Evolutionary conservation across 1,140 invertebrate species (phyloP).

Genomic region (Drosophila fuyamai): DNA sequence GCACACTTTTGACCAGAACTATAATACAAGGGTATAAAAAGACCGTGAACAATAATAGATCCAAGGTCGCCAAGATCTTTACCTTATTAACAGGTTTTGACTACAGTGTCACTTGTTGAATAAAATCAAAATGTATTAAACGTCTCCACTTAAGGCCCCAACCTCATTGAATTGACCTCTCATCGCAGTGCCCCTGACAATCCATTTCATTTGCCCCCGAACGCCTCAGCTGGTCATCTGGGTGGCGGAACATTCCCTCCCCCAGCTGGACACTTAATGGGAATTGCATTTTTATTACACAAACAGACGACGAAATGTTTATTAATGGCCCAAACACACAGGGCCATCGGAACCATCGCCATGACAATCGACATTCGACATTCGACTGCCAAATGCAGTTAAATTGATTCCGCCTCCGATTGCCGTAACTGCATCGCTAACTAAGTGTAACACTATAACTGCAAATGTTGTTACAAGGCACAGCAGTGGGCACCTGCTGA

Average conservation of each 20-base stretch:
- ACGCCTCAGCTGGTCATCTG: slow-evolving; percentile 42
- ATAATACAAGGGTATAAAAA: too few relatives aligned
- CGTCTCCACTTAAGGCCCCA: not conserved
- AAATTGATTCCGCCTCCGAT: slow-evolving; percentile 68
- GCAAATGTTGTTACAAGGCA: slow-evolving; percentile 70
- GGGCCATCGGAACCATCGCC: slow-evolving; percentile 52
- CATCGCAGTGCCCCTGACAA: slow-evolving; percentile 24
- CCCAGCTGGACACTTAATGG: slow-evolving; percentile 66
- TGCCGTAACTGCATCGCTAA: slow-evolving; percentile 25
- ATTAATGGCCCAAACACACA: slow-evolving; percentile 75
- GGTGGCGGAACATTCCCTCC: slow-evolving; percentile 39
- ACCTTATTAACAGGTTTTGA: not conserved
- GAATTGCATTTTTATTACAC: slow-evolving; percentile 83
- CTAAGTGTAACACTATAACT: slow-evolving; percentile 51
- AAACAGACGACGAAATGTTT: slow-evolving; percentile 79
- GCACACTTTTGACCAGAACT: too few relatives aligned
- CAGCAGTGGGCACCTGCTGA: slow-evolving; percentile 81
- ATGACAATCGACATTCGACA: slow-evolving; percentile 30
- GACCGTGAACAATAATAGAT: too few relatives aligned
- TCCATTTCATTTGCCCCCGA: slow-evolving; percentile 23
- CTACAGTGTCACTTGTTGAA: not conserved
- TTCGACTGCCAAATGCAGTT: slow-evolving; percentile 55
- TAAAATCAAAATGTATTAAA: slow-evolving; percentile 31
- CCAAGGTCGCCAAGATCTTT: too few relatives aligned
- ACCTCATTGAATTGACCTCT: slow-evolving; percentile 34